Conservation (phyloP, 1,140 invertebrate genomes). For the Linepithema humile region DNA sequence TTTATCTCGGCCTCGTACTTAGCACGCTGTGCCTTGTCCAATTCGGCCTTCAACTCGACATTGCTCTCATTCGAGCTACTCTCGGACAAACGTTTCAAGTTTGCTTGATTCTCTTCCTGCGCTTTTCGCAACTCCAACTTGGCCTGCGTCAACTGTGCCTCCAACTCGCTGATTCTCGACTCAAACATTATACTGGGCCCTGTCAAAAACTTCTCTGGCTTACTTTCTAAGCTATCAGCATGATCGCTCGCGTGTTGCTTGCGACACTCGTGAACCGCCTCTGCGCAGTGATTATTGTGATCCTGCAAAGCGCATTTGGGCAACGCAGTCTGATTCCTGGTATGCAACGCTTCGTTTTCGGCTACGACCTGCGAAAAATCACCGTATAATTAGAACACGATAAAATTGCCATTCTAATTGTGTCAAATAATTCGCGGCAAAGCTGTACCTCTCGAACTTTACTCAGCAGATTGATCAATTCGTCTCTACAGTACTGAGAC, state of each 20-base stretch:
- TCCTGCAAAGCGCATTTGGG: slow-evolving; percentile 85
- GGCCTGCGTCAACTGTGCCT: slow-evolving; percentile 91
- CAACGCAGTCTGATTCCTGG: slow-evolving; percentile 88
- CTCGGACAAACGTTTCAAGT: slow-evolving; percentile 70
- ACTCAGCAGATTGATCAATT: slow-evolving; percentile 89
- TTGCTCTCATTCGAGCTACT: slow-evolving; percentile 50
- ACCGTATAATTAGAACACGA: neutral
- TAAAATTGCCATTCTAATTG: neutral
- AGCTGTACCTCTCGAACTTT: slow-evolving; percentile 91
- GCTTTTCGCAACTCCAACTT: slow-evolving; percentile 90
- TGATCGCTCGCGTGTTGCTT: neutral
- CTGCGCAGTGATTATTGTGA: slow-evolving; percentile 80
- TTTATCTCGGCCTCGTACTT: slow-evolving; percentile 88
- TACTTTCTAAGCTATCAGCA: slow-evolving; percentile 5
- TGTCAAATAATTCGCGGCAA: neutral
- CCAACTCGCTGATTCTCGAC: slow-evolving; percentile 92
- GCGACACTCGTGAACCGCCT: neutral
- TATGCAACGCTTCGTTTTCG: slow-evolving; percentile 92
- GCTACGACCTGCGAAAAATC: slow-evolving; percentile 84
- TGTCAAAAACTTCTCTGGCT: slow-evolving; percentile 77
- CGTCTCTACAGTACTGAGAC: slow-evolving; percentile 91
- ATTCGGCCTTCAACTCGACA: slow-evolving; percentile 69
- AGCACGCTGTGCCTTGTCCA: slow-evolving; percentile 85
- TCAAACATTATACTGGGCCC: slow-evolving; percentile 91
- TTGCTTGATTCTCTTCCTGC: slow-evolving; percentile 82